Evolutionary conservation across 2,113 vertebrate genomes (phyloP).

Genomic region (Puma concolor): DNA sequence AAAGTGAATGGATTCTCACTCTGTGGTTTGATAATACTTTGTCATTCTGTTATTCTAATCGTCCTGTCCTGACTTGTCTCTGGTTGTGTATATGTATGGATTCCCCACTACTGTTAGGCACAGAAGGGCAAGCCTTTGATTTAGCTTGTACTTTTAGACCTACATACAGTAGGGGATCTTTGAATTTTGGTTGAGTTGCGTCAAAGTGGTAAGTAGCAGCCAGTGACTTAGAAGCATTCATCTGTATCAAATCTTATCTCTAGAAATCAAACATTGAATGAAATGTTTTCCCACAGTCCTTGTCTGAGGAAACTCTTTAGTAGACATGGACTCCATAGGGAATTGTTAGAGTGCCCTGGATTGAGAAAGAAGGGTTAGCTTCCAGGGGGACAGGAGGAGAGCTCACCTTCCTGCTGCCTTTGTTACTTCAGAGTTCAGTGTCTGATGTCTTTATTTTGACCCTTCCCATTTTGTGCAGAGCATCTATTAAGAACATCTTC

Average conservation of each 20-base stretch:
- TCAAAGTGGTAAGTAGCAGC: not conserved
- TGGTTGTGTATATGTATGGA: not conserved
- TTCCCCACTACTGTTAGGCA: not conserved
- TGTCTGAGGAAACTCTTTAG: not conserved
- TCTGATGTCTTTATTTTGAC: not conserved
- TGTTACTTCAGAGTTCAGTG: not conserved
- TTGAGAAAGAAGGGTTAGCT: not conserved
- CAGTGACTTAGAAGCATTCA: not conserved
- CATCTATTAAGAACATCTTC: slow-evolving; percentile 91
- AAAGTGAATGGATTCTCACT: not conserved
- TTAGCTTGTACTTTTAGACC: not conserved
- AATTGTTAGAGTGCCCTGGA: not conserved
- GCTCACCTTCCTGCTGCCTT: not conserved
- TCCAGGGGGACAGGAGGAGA: not conserved
- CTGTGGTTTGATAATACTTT: too few species aligned
- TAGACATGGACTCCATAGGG: not conserved
- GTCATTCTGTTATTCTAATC: not conserved
- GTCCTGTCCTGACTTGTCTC: not conserved
- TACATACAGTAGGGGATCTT: not conserved
- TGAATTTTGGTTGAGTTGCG: not conserved
- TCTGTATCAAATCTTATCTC: not conserved
- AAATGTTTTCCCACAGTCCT: not conserved
- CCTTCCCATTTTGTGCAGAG: slow-evolving; percentile 83
- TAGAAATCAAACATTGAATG: not conserved
- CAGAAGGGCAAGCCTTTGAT: not conserved